Percentiles rank a stretch among this genome's conserved stretches.
These are phyloP conservation scores for Trinorchestia longiramus DNA, from an alignment of 1,140 invertebrate genomes.

Conservation along the genomic window DNA sequence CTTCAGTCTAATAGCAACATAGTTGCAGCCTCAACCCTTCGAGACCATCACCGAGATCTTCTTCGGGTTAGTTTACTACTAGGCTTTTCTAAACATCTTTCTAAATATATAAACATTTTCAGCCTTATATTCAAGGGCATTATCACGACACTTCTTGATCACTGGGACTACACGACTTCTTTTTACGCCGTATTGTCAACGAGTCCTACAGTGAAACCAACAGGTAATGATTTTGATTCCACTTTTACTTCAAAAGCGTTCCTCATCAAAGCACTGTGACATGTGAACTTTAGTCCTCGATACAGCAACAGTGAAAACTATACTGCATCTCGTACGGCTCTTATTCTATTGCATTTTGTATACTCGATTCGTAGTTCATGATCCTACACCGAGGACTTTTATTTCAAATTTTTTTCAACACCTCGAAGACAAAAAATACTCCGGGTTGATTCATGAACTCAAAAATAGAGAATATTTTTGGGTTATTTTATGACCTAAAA, in stretches of 20 bases:
- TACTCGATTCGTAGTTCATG: background rate
- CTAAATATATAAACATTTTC: too few relatives aligned
- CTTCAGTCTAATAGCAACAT: too few relatives aligned
- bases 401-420: background rate
- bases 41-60: too few relatives aligned
- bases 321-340: background rate
- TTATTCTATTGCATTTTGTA: background rate
- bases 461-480: background rate
- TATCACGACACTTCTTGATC: too few relatives aligned
- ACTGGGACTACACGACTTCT: too few relatives aligned
- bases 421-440: background rate
- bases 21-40: too few relatives aligned
- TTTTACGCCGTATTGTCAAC: too few relatives aligned
- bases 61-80: too few relatives aligned
- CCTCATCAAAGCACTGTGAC: background rate
- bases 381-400: background rate
- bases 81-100: too few relatives aligned
- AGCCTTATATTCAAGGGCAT: too few relatives aligned
- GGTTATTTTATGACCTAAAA: background rate
- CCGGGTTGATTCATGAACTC: background rate
- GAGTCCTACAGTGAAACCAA: too few relatives aligned
- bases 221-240: too few relatives aligned
- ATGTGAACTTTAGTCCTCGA: background rate
- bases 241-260: background rate
- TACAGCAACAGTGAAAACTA: background rate